A percentile compares a stretch with the other conserved stretches of the same genome.
phyloP scores from a whole-genome alignment of 2,888 invertebrate species.

The Cantharis lateralis region DNA sequence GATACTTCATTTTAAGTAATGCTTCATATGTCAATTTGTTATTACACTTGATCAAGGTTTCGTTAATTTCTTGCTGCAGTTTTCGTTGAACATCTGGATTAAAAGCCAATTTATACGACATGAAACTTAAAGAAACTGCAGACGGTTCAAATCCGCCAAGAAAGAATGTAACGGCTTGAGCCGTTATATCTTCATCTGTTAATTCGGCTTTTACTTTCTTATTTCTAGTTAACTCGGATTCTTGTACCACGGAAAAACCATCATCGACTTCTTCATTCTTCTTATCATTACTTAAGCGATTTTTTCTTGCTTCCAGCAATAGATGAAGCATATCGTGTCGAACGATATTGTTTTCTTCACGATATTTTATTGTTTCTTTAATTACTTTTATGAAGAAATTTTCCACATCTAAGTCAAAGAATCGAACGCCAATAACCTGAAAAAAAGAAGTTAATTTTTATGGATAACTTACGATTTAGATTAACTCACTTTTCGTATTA shows the following conservation, averaged over 20 bases:
- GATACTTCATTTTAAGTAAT: conserved; percentile 54
- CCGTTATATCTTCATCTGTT: conserved; percentile 59
- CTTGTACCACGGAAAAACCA: background rate
- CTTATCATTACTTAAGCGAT: background rate
- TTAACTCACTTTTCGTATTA: no score
- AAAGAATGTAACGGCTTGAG: conserved; percentile 61
- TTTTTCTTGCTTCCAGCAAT: background rate
- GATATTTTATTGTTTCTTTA: background rate
- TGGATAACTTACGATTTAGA: no score
- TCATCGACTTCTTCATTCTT: conserved; percentile 1
- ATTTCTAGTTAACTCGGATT: background rate
- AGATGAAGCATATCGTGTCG: background rate
- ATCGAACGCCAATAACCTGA: background rate
- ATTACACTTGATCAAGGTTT: conserved; percentile 33
- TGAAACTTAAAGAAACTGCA: conserved; percentile 57
- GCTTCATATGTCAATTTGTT: conserved; percentile 56
- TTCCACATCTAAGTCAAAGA: background rate
- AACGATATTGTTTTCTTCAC: background rate
- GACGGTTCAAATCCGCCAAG: conserved; percentile 60
- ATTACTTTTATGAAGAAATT: background rate
- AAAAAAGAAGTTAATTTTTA: background rate
- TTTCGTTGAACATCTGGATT: conserved; percentile 63
- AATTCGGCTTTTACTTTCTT: conserved; percentile 19
- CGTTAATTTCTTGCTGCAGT: conserved; percentile 61
- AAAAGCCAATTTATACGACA: conserved; percentile 62